Evolutionary conservation across 1,140 invertebrate genomes (phyloP).

Genomic region (Heterodera schachtii): DNA sequence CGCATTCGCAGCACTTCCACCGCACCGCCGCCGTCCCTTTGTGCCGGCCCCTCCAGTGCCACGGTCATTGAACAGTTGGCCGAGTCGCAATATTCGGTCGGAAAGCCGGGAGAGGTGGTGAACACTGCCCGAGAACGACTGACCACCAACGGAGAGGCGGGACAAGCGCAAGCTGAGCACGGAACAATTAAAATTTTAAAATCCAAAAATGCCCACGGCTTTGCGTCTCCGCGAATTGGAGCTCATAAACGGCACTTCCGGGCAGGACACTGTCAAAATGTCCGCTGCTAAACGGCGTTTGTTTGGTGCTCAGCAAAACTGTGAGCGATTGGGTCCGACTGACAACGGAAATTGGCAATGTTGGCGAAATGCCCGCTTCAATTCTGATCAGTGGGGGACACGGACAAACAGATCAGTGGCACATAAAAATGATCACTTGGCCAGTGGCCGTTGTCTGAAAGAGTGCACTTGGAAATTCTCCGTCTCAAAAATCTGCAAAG

Average conservation of each 20-base stretch:
- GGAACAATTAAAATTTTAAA: background rate
- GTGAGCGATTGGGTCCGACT: slow-evolving; percentile 41
- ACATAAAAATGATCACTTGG: background rate
- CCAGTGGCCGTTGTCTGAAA: background rate
- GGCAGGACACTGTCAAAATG: background rate
- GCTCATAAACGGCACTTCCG: slow-evolving; percentile 13
- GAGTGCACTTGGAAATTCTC: slow-evolving; percentile 32
- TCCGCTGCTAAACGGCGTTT: background rate
- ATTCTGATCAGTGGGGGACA: slow-evolving; percentile 20
- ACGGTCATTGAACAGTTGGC: slow-evolving; percentile 36
- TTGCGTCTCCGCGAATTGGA: slow-evolving; percentile 24
- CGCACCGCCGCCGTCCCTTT: background rate
- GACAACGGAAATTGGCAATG: slow-evolving; percentile 23
- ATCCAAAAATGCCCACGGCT: background rate
- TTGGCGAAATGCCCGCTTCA: background rate
- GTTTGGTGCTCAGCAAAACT: slow-evolving; percentile 26
- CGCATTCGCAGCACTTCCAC: slow-evolving; percentile 22
- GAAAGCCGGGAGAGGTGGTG: slow-evolving; percentile 42
- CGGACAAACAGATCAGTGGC: slow-evolving; percentile 5
- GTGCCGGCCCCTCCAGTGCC: slow-evolving; percentile 8
- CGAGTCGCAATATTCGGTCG: slow-evolving; percentile 44
- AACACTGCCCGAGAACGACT: background rate
- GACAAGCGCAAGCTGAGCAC: slow-evolving; percentile 38
- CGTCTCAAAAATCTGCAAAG: slow-evolving; percentile 35
- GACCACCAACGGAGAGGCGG: slow-evolving; percentile 13